Evolutionary conservation across 1,140 invertebrate genomes (phyloP).

Genomic region (Drosophila erecta): DNA sequence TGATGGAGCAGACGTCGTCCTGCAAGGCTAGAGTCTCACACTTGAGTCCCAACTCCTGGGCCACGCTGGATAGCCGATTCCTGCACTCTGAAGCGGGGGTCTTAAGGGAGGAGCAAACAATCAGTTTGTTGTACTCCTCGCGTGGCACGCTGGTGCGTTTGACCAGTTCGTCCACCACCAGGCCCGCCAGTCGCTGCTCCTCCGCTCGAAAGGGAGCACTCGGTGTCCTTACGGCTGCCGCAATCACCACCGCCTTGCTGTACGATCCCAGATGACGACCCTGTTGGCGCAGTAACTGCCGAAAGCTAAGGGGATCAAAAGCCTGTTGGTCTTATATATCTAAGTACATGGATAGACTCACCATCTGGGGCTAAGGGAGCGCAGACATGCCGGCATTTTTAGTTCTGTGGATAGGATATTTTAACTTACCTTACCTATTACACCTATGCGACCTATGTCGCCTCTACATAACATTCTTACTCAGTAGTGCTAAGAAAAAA

Average conservation of each 20-base stretch:
- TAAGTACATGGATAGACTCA: not conserved
- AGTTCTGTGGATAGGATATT: not conserved
- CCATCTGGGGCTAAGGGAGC: conserved; percentile 12
- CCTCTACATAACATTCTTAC: not conserved
- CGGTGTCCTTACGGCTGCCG: conserved; percentile 68
- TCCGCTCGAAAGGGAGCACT: conserved; percentile 6
- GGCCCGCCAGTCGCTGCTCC: conserved; percentile 41
- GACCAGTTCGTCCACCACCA: conserved; percentile 64
- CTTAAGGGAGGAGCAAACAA: conserved; percentile 40
- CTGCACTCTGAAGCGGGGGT: not conserved
- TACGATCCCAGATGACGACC: not conserved
- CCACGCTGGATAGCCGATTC: conserved; percentile 15
- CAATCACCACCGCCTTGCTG: conserved; percentile 55
- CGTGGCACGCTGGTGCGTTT: conserved; percentile 62
- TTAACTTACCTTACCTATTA: not conserved
- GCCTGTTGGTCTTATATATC: conserved; percentile 7
- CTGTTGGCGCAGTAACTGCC: conserved; percentile 14
- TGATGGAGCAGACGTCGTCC: conserved; percentile 42
- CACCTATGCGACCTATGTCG: not conserved
- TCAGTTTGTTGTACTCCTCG: conserved; percentile 52
- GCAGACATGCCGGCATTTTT: conserved; percentile 40
- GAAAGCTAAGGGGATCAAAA: conserved; percentile 13
- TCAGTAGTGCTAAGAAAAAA: not conserved
- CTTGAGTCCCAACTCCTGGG: conserved; percentile 47
- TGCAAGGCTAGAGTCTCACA: conserved; percentile 35